Evolutionary conservation across 2,797 vertebrate genomes (phyloP), one percentile per base, ranked within the genome.

Genomic region (Odontamblyopus rebecca): DNA sequence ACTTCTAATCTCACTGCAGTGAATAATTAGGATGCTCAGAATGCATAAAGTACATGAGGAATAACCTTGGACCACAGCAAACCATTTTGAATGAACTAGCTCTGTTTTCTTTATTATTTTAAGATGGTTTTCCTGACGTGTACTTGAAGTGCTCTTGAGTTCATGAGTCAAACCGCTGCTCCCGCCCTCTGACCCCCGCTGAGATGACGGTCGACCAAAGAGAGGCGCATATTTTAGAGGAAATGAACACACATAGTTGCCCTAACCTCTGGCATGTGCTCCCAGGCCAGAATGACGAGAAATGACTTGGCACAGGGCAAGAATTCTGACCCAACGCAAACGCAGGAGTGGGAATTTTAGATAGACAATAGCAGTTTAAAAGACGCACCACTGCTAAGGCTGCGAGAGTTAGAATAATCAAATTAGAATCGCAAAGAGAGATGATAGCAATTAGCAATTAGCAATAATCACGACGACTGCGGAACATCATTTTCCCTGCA

Each of bases 221-320:
- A n/a, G 5, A 23, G 26, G 27, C 6, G 19, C 4, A 27, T 44
- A 44, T 44, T 64, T 64, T 12, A 15, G 62, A 12, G 62, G 62
- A 48, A 64, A 64, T 64, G 62, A 64, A 44, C 62, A 44, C 38
- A 48, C 38, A 44, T 64, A 44, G 38, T 64, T 27, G 38, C 26
- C n/a, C 26, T 64, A 64, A 64, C 62, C 62, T 64, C 38, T 48
- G 62, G 38, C 38, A 64, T 26, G 38, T 64, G 61, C 30, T 23
- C n/a, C 12, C 32, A 13, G 19, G 61, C 61, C 19, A 41, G 62
- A 44, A 23, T 48, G 35, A 64, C 13, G 41, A 64, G 62, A 26
- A 64, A 19, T 27, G 23, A 38, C 6, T 48, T 15, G 62, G 62
- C 38, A 26, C 4, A 48, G 62, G 1, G 62, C 38, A 15, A 44